phyloP scores from a whole-genome alignment of 2,797 vertebrate genomes.

The Coilia nasus region DNA sequence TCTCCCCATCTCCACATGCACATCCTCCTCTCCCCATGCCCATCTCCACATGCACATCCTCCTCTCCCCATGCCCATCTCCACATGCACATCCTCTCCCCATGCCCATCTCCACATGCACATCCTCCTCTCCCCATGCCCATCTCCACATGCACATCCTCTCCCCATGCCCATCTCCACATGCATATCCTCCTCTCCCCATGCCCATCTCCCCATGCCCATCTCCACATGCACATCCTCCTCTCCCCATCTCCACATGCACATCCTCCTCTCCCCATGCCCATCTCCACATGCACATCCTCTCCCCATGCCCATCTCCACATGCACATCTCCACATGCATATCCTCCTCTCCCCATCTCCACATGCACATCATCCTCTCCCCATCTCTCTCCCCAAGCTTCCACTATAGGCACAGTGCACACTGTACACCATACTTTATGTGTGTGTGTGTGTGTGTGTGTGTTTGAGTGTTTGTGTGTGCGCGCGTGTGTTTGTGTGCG shows the following conservation, averaged over 20 bases:
- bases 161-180: neutral
- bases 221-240: neutral
- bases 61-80: neutral
- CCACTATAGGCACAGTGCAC: too few species aligned
- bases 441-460: too few species aligned
- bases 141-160: neutral
- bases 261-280: neutral
- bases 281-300: neutral
- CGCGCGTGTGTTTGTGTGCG: too few species aligned
- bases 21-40: neutral
- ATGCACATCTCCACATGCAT: too few species aligned
- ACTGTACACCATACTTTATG: too few species aligned
- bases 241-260: neutral
- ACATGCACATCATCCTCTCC: neutral
- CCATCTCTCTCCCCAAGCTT: neutral
- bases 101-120: neutral
- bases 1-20: neutral
- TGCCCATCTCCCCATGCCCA: too few species aligned
- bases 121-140: neutral
- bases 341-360: neutral
- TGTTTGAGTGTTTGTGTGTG: too few species aligned
- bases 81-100: neutral
- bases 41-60: neutral
- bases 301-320: neutral
- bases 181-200: neutral